A percentile compares a stretch with the other conserved stretches of the same genome.
These are phyloP conservation scores for Corythoichthys intestinalis DNA, from an alignment of 2,113 vertebrate species.

Conservation along the genomic window DNA sequence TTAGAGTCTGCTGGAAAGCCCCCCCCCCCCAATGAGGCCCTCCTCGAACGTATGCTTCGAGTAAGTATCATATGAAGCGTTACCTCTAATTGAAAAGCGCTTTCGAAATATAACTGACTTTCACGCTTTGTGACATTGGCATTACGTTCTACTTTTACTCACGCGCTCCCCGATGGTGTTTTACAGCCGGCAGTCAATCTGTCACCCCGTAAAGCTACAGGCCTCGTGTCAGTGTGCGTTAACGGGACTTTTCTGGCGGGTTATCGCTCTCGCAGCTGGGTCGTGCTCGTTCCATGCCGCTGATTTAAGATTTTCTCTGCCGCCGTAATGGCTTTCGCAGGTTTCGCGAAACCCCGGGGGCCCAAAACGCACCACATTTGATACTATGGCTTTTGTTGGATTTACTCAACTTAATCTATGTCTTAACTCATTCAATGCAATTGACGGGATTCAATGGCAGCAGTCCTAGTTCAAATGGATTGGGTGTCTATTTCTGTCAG, in stretches of 20 bases:
- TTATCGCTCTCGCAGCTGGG: constrained; percentile 56
- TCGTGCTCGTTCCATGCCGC: constrained; percentile 45
- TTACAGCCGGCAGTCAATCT: constrained; percentile 60
- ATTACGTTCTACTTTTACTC: constrained; percentile 44
- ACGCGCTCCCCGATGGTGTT: constrained; percentile 48
- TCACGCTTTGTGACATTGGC: constrained; percentile 42
- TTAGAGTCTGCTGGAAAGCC: constrained; percentile 20
- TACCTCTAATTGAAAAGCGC: constrained; percentile 18
- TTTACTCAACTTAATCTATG: neutral
- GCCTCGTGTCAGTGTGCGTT: constrained; percentile 28
- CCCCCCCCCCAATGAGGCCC: constrained; percentile 32
- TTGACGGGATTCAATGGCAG: too few species aligned
- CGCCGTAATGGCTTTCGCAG: constrained; percentile 64
- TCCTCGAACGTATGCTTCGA: constrained; percentile 6
- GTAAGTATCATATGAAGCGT: neutral
- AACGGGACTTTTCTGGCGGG: constrained; percentile 52
- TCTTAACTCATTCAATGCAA: neutral
- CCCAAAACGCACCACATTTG: constrained; percentile 49
- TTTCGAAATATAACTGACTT: constrained; percentile 19
- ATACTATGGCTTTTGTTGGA: neutral
- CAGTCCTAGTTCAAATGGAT: too few species aligned
- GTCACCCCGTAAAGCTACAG: constrained; percentile 58
- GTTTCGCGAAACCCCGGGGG: constrained; percentile 13
- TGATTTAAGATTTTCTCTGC: constrained; percentile 55
- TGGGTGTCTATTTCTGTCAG: too few species aligned